Percentiles rank a stretch among this genome's conserved stretches.
These are phyloP conservation scores for Parasteatoda lunata DNA, from an alignment of 2,888 invertebrate genomes.

Conservation along the genomic window DNA sequence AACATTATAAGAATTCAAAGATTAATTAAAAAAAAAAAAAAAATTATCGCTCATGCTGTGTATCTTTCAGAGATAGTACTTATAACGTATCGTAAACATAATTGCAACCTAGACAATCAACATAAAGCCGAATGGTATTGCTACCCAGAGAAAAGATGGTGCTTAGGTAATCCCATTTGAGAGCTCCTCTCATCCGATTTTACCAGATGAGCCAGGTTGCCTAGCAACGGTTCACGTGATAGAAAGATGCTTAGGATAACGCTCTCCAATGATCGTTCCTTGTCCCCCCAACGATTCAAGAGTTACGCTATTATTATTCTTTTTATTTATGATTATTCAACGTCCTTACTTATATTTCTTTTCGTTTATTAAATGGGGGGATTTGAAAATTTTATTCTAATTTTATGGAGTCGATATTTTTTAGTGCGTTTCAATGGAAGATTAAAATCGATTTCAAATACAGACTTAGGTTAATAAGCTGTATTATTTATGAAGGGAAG, in stretches of 20 bases:
- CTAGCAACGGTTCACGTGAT: constrained; percentile 42
- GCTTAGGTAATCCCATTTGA: background rate
- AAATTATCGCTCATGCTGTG: background rate
- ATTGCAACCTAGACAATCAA: background rate
- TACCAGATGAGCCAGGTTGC: constrained; percentile 27
- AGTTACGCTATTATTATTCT: background rate
- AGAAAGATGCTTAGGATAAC: constrained; percentile 12
- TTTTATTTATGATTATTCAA: constrained; percentile 46
- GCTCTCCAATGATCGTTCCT: background rate
- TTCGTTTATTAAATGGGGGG: constrained; percentile 21
- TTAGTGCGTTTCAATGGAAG: background rate
- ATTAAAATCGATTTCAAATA: too few relatives aligned
- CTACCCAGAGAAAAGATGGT: constrained; percentile 3
- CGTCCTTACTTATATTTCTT: constrained; percentile 37
- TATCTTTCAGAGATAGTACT: background rate
- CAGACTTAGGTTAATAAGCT: too few relatives aligned
- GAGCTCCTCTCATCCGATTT: constrained; percentile 4
- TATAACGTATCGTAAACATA: background rate
- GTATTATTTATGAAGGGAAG: too few relatives aligned
- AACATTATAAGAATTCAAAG: too few relatives aligned
- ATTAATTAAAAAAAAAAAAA: background rate
- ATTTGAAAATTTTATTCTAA: constrained; percentile 1
- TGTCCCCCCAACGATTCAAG: background rate
- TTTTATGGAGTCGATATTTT: background rate
- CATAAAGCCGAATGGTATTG: constrained; percentile 1